Evolutionary conservation across 2,113 vertebrate genomes (phyloP), one percentile per base, ranked within the genome.

Genomic region (Lepus timidus): DNA sequence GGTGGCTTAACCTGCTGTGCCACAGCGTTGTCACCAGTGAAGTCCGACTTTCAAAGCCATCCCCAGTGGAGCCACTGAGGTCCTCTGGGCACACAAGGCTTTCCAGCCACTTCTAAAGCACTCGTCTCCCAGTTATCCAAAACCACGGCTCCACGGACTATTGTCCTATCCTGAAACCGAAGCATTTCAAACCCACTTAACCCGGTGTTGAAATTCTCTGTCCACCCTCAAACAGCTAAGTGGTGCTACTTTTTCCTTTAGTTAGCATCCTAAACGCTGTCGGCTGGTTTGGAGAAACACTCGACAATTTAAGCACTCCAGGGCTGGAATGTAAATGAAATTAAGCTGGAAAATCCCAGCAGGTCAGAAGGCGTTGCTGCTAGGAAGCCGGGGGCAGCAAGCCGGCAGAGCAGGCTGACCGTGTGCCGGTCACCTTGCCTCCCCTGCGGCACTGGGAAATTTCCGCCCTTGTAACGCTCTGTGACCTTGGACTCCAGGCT

Each of bases 401-500:
- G 3, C 22, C 49, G 0, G 4, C 20, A 5, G 62, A 5, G 20
- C 64, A 0, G 62, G 23, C 36, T 22, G 17, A 25, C 65, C 0
- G 1, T 1, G 23, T 23, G 27, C 14, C 2, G 6, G 44, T 10
- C 8, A 0, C 62, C 58, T 75, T 20, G 1, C 0, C 22, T 49
- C n/a, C 74, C n/a, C 44, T 2, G 4, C 85, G 22, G 74, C 67
- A 0, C 49, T 5, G 10, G 75, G 73, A 90, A 52, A 85, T 76
- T 58, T 62, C 84, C 84, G 65, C 12, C 9, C 61, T 33, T 36
- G 62, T 20, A 8, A 17, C 4, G 5, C 73, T 52, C 27, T 0
- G 4, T 81, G 91, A 87, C 85, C 90, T 95, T 96, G 91, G 73
- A 55, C 44, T 27, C n/a, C 62, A 86, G 14, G 13, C 9, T 58